Evolutionary conservation across 2,113 vertebrate species (phyloP), one percentile per base, ranked within the genome.

Genomic region (Apeltes quadracus): DNA sequence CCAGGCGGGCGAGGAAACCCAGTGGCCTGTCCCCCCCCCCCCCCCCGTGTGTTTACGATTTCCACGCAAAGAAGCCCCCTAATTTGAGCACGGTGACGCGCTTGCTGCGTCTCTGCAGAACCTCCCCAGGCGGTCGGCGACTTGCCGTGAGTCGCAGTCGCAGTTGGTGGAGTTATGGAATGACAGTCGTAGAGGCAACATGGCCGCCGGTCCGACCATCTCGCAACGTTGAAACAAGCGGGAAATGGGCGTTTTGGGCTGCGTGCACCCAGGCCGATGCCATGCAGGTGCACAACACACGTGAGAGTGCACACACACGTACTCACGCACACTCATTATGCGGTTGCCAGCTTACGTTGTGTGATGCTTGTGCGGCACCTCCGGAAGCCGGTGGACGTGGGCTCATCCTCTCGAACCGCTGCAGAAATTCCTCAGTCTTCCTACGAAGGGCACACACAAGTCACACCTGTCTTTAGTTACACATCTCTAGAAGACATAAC

Each of bases 271-370:
- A 36, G 32, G 4, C 22, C 54, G 57, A 61, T 73, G 38, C 1
- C 1, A 38, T 32, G 38, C 58, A 3, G 15, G 54, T 14, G 63
- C 61, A 59, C 55, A 61, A 51, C 69, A 74, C 64, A 67, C 23
- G 63, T 61, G 51, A 66, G 57, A 51, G 62, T 59, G 66, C 69
- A 65, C 73, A 81, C 16, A 23, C 64, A 70, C 58, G 44, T 41
- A 18, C 50, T 13, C 50, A 14, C 11, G 16, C 48, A 46, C 70
- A 23, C 66, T 38, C 61, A 46, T 15, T 67, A 51, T 67, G 79
- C 23, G 74, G 84, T 83, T 39, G 59, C 53, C 62, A 58, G 54
- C 78, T 90, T 83, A 93, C 90, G 85, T 64, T 76, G 20, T 76
- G 76, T 88, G 89, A 90, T 32, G 78, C 66, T 64, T 76, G 73